Base-by-base conservation (phyloP, 2,113 vertebrate species). In the Nothoprocta pentlandii region DNA sequence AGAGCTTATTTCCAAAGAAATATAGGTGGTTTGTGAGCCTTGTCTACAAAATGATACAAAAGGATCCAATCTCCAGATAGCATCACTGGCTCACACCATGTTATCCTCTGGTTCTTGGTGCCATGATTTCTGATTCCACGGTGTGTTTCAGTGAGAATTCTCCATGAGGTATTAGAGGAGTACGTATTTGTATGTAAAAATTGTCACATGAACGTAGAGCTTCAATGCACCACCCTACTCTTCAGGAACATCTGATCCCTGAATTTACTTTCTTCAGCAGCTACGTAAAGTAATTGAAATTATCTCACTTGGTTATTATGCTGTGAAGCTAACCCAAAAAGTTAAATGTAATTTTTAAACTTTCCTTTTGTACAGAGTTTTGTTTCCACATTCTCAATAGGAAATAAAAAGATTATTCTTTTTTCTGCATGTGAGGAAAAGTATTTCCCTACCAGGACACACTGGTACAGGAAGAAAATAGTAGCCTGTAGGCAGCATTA, bases 11-110 rank as follows among this genome's bases (percentile, higher is more conserved):
- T 19, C 11, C 3, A 15, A 41, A 56, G 21, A 86, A 81, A 54
- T 30, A 4, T 59, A 77, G 20, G 10, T 3, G 69, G 87, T 64
- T 51, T n/a, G 36, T 49, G 16, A 54, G 15, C 63, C 59, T 75
- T 88, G n/a, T 41, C 59, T 83, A 42, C 19, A 46, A 6, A 87
- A 9, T 13, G 28, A 39, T 85, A 42, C 14, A 42, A 7, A 87
- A 9, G 11, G 30, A 47, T 68, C 32, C 69, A 68, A 25, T 36
- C 6, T 75, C 30, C 58, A 64, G 47, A 80, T 75, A 86, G 22
- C 10, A 87, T 81, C 74, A 47, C 16, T 90, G 32, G 64, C 92
- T 91, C 76, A 74, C 83, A 85, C 93, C 97, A 90, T 92, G 89
- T 41, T 13, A 30, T 91, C 89, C 76, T 86, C 63, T 26, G 58